Base-by-base conservation (phyloP, 2,888 invertebrate species). In the Zeuzera pyrina region DNA sequence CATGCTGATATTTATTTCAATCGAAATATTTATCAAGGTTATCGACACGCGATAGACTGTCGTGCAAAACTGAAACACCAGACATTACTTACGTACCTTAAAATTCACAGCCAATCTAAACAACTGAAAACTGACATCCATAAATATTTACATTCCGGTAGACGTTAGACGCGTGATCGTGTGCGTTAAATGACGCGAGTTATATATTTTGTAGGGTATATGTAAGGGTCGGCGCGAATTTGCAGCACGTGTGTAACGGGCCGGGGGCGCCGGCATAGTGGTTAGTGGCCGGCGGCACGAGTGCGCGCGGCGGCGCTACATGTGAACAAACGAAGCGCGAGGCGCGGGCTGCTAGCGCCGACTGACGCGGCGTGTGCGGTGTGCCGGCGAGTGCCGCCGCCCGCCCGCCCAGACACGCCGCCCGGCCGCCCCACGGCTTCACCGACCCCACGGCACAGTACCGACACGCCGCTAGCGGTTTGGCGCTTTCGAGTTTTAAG, bases 21-120 rank as follows among this genome's bases (percentile, higher is more conserved):
- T 47, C 46, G 49, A 41, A 41, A 47, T 49, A 47, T 39, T 35
- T 34, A 46, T 27, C 29, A 10, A n/a, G n/a, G n/a, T n/a, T n/a
- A 45, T 45, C 46, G 44, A 51, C 49, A 54, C 42, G 41, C n/a
- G n/a, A n/a, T n/a, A n/a, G n/a, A n/a, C n/a, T n/a, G 57, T 67
- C 69, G 65, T 70, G 71, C 70, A 70, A 63, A 64, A 67, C 65
- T 49, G 57, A 61, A 68, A 70, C 63, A 64, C 54, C 59, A 61
- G 58, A 64, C 57, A 58, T 70, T 63, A 70, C 59, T 68, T 72
- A 78, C 81, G 67, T 79, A 81, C 81, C 81, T 81, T 74, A 69
- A 79, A 79, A 77, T 77, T 79, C 71, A 81, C 78, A 78, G 81
- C 77, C 78, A 78, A 79, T 79, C 77, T 79, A 79, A 81, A 79